These are phyloP conservation scores for Oasisia sp. DNA, from an alignment of 2,888 invertebrate genomes.

Conservation along the genomic window DNA sequence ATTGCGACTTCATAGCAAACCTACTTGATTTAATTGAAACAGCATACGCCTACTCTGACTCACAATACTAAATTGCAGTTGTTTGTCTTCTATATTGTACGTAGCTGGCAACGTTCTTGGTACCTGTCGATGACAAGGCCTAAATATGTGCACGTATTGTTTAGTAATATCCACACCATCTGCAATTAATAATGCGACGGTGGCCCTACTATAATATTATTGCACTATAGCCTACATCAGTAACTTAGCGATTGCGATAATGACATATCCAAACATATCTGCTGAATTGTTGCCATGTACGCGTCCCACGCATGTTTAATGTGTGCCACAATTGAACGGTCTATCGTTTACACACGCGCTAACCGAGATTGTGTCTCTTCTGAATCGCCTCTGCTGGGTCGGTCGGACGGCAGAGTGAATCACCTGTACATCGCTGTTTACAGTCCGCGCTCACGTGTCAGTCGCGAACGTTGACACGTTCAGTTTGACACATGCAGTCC, in stretches of 20 bases:
- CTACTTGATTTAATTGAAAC: neutral
- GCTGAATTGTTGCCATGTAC: neutral
- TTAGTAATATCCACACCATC: neutral
- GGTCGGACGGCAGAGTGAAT: neutral
- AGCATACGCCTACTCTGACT: neutral
- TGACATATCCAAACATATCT: neutral
- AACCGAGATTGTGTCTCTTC: no score
- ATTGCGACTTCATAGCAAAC: neutral
- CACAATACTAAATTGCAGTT: neutral
- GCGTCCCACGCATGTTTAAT: neutral
- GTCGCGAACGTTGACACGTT: neutral
- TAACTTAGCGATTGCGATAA: neutral
- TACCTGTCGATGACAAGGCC: neutral
- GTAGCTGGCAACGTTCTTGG: neutral
- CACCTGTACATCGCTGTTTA: neutral
- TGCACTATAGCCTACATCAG: neutral
- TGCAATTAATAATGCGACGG: neutral
- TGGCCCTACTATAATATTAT: neutral
- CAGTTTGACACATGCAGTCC: neutral
- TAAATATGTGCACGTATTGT: neutral
- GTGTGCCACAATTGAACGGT: no score
- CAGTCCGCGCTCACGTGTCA: neutral
- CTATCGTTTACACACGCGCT: no score
- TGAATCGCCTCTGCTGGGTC: no score
- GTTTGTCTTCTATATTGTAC: neutral